Base-by-base conservation (phyloP, 2,888 invertebrate genomes). In the Perithous albicinctus region DNA sequence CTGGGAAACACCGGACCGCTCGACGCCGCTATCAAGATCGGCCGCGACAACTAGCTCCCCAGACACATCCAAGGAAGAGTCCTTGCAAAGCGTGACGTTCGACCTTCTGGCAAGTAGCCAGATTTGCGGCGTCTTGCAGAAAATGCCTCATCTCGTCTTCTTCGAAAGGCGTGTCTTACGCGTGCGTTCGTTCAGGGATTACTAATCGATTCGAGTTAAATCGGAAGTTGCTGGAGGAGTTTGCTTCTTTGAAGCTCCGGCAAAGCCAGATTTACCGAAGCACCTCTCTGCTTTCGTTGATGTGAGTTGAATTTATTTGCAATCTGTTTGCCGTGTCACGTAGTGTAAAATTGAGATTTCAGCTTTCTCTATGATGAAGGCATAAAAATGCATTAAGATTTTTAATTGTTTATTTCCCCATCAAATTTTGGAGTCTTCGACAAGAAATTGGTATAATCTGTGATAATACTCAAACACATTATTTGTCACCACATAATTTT, bases 1-100 rank as follows among this genome's bases (percentile, higher is more conserved):
- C 69, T 56, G 64, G 48, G 46, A 74, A 73, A 76, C 54, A 69
- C 54, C 69, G 61, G 46, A 48, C 26, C 59, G 73, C 67, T 56
- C 43, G 74, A 73, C 56, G 41, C 56, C 29, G 81, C 46, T 78
- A 81, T 81, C 81, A 81, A 81, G 81, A 81, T 81, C 78, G 78
- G 72, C n/a, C 66, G 59, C 38, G 54, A 54, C 69, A 20, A 51
- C 69, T 26, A 38, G 69, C 51, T 69, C 54, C 18, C 35, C 54
- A 23, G 23, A 29, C n/a, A 35, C 26, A 20, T 51, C 66, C 67
- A 73, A 66, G 38, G 46, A 51, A 76, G 51, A 81, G 23, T 56
- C 69, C 74, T 81, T 69, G 69, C 29, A 48, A 64, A 69, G 56
- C 56, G 69, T 59, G 67, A 81, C 63, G 69, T 32, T 78, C 73